phyloP scores from a whole-genome alignment of 2,888 invertebrate genomes.

The Agrochola circellaris region DNA sequence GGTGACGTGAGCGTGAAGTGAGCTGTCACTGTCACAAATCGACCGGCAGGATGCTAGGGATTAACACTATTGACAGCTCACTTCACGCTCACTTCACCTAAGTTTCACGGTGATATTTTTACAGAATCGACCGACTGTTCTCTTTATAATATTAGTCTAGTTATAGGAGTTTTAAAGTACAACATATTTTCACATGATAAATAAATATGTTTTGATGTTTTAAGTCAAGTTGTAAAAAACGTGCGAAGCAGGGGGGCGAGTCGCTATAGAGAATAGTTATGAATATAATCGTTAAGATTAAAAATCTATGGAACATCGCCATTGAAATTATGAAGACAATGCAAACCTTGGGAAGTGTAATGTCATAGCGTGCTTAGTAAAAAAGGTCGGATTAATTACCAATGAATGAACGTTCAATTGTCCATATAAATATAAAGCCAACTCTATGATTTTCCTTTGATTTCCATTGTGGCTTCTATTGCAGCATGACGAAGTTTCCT shows the following conservation, averaged over 20 bases:
- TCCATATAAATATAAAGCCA: conserved; percentile 46
- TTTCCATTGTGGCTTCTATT: conserved; percentile 51
- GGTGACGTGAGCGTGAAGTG: no score
- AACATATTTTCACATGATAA: no score
- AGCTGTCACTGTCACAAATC: no score
- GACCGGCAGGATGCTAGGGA: no score
- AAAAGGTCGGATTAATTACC: conserved; percentile 50
- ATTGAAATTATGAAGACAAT: conserved; percentile 63
- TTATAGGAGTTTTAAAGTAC: no score
- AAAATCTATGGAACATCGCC: conserved; percentile 38
- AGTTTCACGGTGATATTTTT: no score
- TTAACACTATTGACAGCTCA: no score
- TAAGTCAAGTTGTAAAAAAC: neutral
- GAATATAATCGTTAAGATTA: conserved; percentile 9
- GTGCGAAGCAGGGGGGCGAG: neutral
- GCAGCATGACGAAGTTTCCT: conserved; percentile 65
- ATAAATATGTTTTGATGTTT: neutral
- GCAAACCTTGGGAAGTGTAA: conserved; percentile 56
- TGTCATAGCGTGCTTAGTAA: conserved; percentile 55
- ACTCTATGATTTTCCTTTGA: conserved; percentile 56
- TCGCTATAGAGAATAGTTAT: neutral
- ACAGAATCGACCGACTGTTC: no score
- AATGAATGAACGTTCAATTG: conserved; percentile 40
- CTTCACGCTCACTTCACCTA: no score
- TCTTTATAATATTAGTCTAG: no score